A percentile compares a stretch with the other conserved stretches of the same genome.
Evolutionary conservation across 1,140 invertebrate species (phyloP).

Genomic region (Pemphigus obesinymphae): DNA sequence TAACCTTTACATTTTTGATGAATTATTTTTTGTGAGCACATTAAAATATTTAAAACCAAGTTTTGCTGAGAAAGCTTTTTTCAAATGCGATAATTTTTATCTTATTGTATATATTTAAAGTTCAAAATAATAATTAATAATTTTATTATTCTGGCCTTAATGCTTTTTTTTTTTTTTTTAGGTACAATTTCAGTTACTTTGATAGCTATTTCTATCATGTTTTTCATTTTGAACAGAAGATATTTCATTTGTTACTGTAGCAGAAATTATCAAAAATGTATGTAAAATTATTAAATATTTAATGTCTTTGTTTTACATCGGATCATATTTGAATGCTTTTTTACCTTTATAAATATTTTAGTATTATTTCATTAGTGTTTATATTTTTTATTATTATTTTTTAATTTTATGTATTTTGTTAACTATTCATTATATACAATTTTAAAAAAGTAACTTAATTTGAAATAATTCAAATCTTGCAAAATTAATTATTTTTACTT

Average conservation of each 20-base stretch:
- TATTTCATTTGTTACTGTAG: conserved; percentile 6
- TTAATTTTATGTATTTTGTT: not conserved
- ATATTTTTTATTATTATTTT: not conserved
- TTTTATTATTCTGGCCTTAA: not conserved
- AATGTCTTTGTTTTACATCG: not conserved
- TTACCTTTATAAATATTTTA: too few species aligned
- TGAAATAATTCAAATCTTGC: too few species aligned
- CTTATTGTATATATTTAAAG: too few species aligned
- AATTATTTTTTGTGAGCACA: too few species aligned
- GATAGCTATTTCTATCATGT: not conserved
- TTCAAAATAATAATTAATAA: too few species aligned
- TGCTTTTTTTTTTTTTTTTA: not conserved
- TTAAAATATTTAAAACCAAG: too few species aligned
- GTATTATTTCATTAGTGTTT: not conserved
- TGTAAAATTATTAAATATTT: not conserved
- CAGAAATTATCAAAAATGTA: conserved; percentile 38
- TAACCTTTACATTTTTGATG: too few species aligned
- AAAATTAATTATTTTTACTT: too few species aligned
- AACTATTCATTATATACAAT: too few species aligned
- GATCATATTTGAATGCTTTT: not conserved
- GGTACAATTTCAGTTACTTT: not conserved
- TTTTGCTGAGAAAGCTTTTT: too few species aligned
- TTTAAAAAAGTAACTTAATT: too few species aligned
- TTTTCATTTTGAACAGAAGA: not conserved
- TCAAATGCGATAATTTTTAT: too few species aligned